A percentile compares a stretch with the other conserved stretches of the same genome.
Evolutionary conservation across 2,888 invertebrate species (phyloP).

Genomic region (Salpingus planirostris): DNA sequence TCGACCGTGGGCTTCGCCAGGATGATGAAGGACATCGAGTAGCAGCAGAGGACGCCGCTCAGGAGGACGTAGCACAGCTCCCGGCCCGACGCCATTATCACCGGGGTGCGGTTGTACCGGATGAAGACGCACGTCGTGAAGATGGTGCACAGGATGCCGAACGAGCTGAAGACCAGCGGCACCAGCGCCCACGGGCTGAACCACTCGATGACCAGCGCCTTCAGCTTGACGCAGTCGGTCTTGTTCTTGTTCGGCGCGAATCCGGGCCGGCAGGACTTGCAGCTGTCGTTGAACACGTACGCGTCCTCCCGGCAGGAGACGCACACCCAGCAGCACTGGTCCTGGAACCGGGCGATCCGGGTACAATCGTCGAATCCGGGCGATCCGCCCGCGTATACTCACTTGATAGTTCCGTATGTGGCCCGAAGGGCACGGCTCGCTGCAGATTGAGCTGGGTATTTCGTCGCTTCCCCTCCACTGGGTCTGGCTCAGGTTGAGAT

Average conservation of each 20-base stretch:
- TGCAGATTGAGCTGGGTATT: constrained; percentile 51
- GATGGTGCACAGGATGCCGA: constrained; percentile 53
- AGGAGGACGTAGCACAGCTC: constrained; percentile 69
- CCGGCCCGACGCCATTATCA: constrained; percentile 61
- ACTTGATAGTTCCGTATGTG: constrained; percentile 51
- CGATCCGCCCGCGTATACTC: constrained; percentile 15
- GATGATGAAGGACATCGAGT: constrained; percentile 57
- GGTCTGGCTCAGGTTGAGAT: constrained; percentile 41
- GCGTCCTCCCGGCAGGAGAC: constrained; percentile 56
- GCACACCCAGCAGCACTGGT: constrained; percentile 63
- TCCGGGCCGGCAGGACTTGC: constrained; percentile 48
- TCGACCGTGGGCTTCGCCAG: constrained; percentile 56
- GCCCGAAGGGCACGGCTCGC: constrained; percentile 52
- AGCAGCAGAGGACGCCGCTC: constrained; percentile 60
- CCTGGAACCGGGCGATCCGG: too few relatives aligned
- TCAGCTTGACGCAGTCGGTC: constrained; percentile 49
- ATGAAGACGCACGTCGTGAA: constrained; percentile 58
- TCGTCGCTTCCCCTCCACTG: constrained; percentile 42
- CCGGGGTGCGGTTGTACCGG: constrained; percentile 39
- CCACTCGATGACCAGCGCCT: constrained; percentile 52
- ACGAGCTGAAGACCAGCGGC: constrained; percentile 51
- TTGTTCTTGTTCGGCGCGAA: constrained; percentile 45
- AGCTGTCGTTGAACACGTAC: constrained; percentile 53
- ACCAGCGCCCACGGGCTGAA: constrained; percentile 57
- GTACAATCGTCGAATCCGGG: constrained; percentile 6